Base-by-base conservation (phyloP, 2,113 vertebrate species). In the Cinclus mexicanus region DNA sequence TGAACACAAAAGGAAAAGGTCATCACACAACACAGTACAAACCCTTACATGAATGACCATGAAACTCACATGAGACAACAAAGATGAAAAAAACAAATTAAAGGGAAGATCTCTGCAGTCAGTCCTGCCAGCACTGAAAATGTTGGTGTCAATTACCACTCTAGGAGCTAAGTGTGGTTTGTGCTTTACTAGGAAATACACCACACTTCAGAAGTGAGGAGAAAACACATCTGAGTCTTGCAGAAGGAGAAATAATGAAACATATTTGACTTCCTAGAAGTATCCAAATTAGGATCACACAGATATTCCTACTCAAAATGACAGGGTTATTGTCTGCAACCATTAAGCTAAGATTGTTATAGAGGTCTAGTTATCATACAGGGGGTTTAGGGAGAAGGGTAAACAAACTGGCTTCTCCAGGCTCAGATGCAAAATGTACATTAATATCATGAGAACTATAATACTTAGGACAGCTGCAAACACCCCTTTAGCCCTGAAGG, bases 1-100 rank as follows among this genome's bases (percentile, higher is more conserved):
- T 52, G 29, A 72, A 41, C 47, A 26, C 19, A 71, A 50, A 23
- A 64, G 33, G 17, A 70, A 82, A 80, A 83, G 12, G 1, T 42
- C 9, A 57, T 35, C 7, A 25, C 8, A 12, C 4, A 63, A 42
- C n/a, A 70, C 3, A 52, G 14, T 4, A 87, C 39, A 93, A 87
- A 76, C 1, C 5, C 11, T 56, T 59, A 64, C 39, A 64, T 47
- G 39, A 94, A 82, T 2, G 1, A 59, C 26, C 0, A 0, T 18
- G 26, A 57, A 83, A 80, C 24, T 65, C 59, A 57, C 10, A 46
- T 21, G 9, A 84, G 55, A 91, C 16, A n/a, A 13, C 12, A 77
- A 12, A 69, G 11, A 37, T 2, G 29, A 13, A 67, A 81, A 77
- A 77, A 59, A 39, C 8, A 78, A 72, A 53, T 18, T 2, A 28